Conservation (phyloP, 2,113 vertebrate genomes). For the Rousettus leschenaultii region DNA sequence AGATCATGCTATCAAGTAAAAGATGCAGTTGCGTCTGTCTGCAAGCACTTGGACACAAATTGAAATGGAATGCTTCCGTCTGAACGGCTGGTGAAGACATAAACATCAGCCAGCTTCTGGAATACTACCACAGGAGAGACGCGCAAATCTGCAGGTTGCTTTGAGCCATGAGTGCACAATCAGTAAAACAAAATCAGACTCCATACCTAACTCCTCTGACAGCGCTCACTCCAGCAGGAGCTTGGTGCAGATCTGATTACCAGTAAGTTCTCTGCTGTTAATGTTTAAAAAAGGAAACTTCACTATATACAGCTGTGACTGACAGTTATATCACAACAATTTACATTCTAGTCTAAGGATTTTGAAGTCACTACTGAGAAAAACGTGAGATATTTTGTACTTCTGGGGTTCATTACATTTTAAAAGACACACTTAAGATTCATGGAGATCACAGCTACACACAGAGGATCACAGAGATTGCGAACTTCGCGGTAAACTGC, state of each 20-base stretch:
- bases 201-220: neutral
- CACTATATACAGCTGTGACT: neutral
- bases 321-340: rapidly evolving
- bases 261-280: neutral
- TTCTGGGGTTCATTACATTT: neutral
- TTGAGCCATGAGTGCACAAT: rapidly evolving
- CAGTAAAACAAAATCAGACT: neutral
- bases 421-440: neutral
- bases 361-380: neutral
- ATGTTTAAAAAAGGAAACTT: neutral
- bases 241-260: rapidly evolving
- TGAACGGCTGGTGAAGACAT: neutral
- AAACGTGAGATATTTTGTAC: neutral
- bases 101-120: too few species aligned
- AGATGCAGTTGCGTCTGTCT: constrained; percentile 12
- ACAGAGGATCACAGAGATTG: neutral
- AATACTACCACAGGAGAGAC: neutral
- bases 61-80: neutral
- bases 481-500: neutral
- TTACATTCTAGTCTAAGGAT: neutral
- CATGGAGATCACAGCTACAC: neutral
- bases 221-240: neutral
- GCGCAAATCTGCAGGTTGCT: neutral
- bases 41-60: neutral
- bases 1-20: constrained; percentile 63